A percentile compares a stretch with the other conserved stretches of the same genome.
These are phyloP conservation scores for Calliphora vicina DNA, from an alignment of 1,140 invertebrate species.

Conservation along the genomic window DNA sequence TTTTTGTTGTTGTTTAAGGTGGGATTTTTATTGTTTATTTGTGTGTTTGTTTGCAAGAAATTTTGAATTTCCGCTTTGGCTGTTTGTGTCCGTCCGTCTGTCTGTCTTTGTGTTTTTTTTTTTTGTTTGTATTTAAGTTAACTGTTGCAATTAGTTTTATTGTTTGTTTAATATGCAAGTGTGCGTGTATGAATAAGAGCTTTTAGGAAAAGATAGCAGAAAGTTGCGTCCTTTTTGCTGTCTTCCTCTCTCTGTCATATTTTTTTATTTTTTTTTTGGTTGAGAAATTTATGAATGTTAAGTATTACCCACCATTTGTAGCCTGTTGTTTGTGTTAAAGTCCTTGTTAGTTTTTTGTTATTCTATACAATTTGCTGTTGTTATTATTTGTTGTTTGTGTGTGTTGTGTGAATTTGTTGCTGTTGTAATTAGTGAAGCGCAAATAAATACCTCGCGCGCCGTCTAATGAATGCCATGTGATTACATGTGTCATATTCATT, in stretches of 20 bases:
- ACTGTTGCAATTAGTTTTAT: slow-evolving; percentile 18
- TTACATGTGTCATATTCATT: slow-evolving; percentile 51
- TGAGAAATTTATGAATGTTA: not conserved
- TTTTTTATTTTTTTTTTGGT: not conserved
- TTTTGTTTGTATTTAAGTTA: not conserved
- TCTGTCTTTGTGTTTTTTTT: not conserved
- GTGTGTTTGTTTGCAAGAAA: not conserved
- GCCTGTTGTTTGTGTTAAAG: not conserved
- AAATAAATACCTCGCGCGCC: slow-evolving; percentile 48
- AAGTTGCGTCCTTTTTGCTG: not conserved
- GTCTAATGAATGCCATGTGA: slow-evolving; percentile 51
- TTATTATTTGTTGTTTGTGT: not conserved
- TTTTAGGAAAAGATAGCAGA: not conserved
- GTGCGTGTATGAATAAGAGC: not conserved
- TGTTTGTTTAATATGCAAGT: slow-evolving; percentile 24
- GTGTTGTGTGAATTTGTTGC: slow-evolving; percentile 14
- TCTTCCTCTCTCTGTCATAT: not conserved
- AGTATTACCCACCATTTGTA: not conserved
- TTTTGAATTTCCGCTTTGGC: not conserved
- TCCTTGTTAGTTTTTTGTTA: not conserved
- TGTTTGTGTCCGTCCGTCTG: not conserved
- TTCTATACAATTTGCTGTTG: slow-evolving; percentile 6
- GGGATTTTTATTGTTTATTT: not conserved
- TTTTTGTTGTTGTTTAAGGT: too few species aligned
- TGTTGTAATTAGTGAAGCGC: slow-evolving; percentile 57